Percentiles rank a stretch among this genome's conserved stretches.
Evolutionary conservation across 2,888 invertebrate genomes (phyloP).

Genomic region (Oasisia sp.): DNA sequence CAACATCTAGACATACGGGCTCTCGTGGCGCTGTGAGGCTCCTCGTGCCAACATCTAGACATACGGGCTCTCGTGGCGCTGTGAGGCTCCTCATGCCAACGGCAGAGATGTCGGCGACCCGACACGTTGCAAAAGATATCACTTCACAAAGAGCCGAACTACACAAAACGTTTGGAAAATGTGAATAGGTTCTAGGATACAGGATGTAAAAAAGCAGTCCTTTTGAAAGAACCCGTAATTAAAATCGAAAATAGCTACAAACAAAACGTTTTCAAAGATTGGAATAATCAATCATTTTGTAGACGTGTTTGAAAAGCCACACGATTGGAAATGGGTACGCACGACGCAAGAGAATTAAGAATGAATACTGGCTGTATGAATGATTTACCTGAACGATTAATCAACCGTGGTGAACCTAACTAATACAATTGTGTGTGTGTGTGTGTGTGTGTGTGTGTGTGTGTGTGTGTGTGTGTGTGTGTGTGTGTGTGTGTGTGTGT

Average conservation of each 20-base stretch:
- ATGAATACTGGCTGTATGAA: background rate
- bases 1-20: background rate
- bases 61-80: background rate
- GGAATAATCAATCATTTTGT: background rate
- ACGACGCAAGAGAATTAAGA: background rate
- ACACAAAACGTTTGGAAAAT: background rate
- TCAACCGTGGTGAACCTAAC: background rate
- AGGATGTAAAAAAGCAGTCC: background rate
- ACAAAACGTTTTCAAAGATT: background rate
- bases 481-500: no score
- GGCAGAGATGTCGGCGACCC: no score
- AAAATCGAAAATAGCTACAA: background rate
- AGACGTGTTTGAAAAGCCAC: background rate
- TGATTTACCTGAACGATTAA: background rate
- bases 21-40: background rate
- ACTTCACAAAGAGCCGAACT: background rate
- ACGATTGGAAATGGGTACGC: no score
- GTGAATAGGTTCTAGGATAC: background rate
- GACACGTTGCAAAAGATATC: background rate
- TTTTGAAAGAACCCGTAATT: background rate
- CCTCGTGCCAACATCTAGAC: background rate
- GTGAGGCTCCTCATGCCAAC: background rate
- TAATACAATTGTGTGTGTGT: background rate
- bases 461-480: no score
- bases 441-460: no score